phyloP scores from a whole-genome alignment of 2,113 vertebrate species.

The Channa maculata region DNA sequence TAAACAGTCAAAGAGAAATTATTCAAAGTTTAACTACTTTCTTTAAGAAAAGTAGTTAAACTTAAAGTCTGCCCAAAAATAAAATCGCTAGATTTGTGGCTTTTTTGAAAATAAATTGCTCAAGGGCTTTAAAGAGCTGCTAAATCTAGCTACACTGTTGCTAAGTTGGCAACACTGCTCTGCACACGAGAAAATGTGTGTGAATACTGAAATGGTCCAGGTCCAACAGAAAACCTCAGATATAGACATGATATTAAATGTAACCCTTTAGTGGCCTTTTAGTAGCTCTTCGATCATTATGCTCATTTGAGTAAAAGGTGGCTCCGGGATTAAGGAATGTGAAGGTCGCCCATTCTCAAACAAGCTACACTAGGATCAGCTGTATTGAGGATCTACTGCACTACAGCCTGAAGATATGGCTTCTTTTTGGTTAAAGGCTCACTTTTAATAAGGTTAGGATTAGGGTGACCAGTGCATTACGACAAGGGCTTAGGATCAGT shows the following conservation, averaged over 20 bases:
- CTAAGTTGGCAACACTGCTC: too few relatives aligned
- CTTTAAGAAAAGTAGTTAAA: too few relatives aligned
- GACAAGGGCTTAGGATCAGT: constrained; percentile 54
- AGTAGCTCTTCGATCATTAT: constrained; percentile 24
- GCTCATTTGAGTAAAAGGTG: constrained; percentile 49
- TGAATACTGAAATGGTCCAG: background rate
- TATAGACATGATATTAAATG: background rate
- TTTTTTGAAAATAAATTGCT: too few relatives aligned
- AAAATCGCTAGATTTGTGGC: too few relatives aligned
- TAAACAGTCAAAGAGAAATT: too few relatives aligned
- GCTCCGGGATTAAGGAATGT: constrained; percentile 41
- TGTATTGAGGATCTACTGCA: constrained; percentile 12
- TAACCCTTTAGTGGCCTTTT: background rate
- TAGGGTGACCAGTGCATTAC: constrained; percentile 62
- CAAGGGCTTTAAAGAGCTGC: too few relatives aligned
- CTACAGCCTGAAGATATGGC: constrained; percentile 41
- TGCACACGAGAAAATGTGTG: too few relatives aligned
- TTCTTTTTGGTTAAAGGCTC: constrained; percentile 49
- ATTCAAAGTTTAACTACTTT: too few relatives aligned
- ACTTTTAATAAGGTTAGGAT: constrained; percentile 70
- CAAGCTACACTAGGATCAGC: constrained; percentile 12
- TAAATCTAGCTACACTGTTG: too few relatives aligned
- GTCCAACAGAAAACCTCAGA: background rate
- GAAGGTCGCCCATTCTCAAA: constrained; percentile 41
- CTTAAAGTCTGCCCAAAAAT: too few relatives aligned